Base-by-base conservation (phyloP, 2,113 vertebrate genomes). In the Hemicordylus capensis region DNA sequence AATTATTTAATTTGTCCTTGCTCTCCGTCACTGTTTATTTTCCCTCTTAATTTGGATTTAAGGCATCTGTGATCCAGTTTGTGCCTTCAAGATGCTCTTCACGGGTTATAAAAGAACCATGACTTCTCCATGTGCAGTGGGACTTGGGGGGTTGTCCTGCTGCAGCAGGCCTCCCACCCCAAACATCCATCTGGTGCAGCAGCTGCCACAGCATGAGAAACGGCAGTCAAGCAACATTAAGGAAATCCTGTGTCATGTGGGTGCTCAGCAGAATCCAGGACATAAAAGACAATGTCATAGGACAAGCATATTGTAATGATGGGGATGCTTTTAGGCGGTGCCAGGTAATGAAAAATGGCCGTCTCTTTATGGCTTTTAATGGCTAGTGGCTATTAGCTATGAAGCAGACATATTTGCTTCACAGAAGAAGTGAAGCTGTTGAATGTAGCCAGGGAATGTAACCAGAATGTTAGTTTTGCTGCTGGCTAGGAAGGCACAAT, bases 21-120 rank as follows among this genome's bases (percentile, higher is more conserved):
- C 31, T 48, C 15, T 48, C 1, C 42, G 15, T 34, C 48, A 63
- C 39, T 54, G 22, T 6, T 64, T 54, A 9, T 87, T 73, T 56
- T 51, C 20, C 2, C 11, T 56, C 31, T n/a, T 66, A 89, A 78
- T 20, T 80, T 63, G 66, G 73, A 82, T 85, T 74, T 87, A 48
- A 87, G 81, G 44, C 34, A 15, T 77, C n/a, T 70, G 51, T 11
- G 75, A 87, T 61, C 56, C 26, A 37, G 44, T 1, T 3, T 37
- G 28, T 58, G 34, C 3, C 48, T 2, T 0, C n/a, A 37, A 69
- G 67, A 42, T 19, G 37, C 39, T 8, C 34, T 37, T 80, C 31
- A 70, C 4, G 24, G 37, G 31, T 22, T 61, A 31, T 1, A 5
- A 81, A 58, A 28, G 17, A 81, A 28, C 12, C 14, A 28, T 42